Evolutionary conservation across 2,888 invertebrate species (phyloP), one percentile per base, ranked within the genome.

Genomic region (Lamproptera curius): DNA sequence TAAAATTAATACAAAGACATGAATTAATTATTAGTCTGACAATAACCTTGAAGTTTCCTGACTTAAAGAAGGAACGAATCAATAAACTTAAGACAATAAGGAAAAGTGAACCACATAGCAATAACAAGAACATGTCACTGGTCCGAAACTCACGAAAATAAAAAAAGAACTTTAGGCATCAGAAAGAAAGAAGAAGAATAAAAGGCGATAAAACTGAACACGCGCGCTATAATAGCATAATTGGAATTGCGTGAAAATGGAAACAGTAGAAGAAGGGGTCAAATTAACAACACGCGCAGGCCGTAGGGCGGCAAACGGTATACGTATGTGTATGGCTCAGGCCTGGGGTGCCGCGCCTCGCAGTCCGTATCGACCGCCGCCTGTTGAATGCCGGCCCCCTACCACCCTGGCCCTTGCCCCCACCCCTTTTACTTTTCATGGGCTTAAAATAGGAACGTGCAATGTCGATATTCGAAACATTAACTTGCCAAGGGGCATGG

Each of bases 391-490:
- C 80, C 79, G 74, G 63, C 80, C 60, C 57, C 73, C 70, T 73
- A 72, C 63, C 63, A 55, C 61, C 58, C 58, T 55, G 59, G 74
- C 76, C 77, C 65, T 70, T 74, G 72, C 72, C 72, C 70, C 64
- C 65, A 66, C 65, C 69, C 71, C 75, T 64, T 67, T 67, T 68
- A 78, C 77, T 80, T 84, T 84, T 84, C 83, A 85, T 81, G 77
- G 83, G 83, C 82, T 83, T 76, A 85, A 86, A 86, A 86, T 86
- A 86, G 83, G 79, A 78, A 71, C 76, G 73, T 76, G 76, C 74
- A 75, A 72, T 83, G 81, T 81, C 85, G 83, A 85, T 85, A 80
- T 84, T 83, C 76, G 74, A 80, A 76, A 79, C 76, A 83, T 80
- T 81, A 76, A 73, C 77, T 70, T 66, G 60, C 63, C 63, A 72